phyloP scores from a whole-genome alignment of 2,797 vertebrate species.

The Triplophysa bombifrons region DNA sequence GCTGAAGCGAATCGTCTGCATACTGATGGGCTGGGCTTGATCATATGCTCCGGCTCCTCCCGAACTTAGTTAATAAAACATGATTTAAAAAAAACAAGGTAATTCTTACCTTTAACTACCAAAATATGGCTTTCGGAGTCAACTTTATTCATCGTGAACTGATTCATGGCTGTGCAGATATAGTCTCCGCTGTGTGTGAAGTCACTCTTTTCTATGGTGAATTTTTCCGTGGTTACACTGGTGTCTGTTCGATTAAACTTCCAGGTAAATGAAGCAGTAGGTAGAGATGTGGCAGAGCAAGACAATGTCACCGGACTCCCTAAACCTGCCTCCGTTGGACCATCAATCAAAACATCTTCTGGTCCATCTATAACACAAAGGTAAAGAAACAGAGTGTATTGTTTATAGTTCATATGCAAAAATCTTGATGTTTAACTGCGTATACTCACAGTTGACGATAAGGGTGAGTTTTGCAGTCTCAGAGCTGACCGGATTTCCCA shows the following conservation, averaged over 20 bases:
- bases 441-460: conserved; percentile 62
- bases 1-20: too few species aligned
- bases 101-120: conserved; percentile 56
- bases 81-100: too few species aligned
- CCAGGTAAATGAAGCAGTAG: conserved; percentile 61
- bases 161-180: too few species aligned
- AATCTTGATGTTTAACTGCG: neutral
- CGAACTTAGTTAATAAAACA: too few species aligned
- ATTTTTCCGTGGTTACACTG: neutral
- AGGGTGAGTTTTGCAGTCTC: neutral
- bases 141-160: too few species aligned
- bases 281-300: conserved; percentile 60
- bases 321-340: neutral
- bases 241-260: conserved; percentile 34
- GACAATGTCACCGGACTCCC: conserved; percentile 19
- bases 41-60: too few species aligned
- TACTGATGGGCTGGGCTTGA: too few species aligned
- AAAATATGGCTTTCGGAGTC: neutral
- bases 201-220: neutral
- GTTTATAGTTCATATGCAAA: conserved; percentile 2
- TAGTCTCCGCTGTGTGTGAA: conserved; percentile 54
- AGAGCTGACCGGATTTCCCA: conserved; percentile 57
- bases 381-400: neutral
- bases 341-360: conserved; percentile 56
- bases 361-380: conserved; percentile 68